A percentile compares a stretch with the other conserved stretches of the same genome.
phyloP scores from a whole-genome alignment of 64 coral and sea anemone species.

The Acropora yongei region DNA sequence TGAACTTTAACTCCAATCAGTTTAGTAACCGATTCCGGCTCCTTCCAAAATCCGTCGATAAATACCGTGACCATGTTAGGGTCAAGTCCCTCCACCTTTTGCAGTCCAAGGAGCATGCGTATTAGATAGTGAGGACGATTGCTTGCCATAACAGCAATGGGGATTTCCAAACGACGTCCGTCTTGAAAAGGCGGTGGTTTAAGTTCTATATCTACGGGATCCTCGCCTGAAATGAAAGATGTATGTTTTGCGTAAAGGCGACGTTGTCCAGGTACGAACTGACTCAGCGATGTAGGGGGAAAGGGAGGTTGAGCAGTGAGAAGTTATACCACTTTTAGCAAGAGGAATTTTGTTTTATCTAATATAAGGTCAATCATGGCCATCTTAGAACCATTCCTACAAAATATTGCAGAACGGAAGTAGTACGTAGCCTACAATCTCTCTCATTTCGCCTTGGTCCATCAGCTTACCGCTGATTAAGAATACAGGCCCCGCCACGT shows the following conservation, averaged over 20 bases:
- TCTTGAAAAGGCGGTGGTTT: conserved; percentile 43
- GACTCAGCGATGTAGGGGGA: no score
- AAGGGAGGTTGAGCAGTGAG: no score
- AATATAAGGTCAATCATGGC: no score
- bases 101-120: conserved; percentile 54
- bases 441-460: no score
- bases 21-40: conserved; percentile 59
- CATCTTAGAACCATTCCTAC: no score
- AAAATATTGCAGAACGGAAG: no score
- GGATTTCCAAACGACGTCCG: conserved; percentile 34
- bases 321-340: no score
- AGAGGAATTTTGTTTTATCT: no score
- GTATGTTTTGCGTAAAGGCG: not conserved
- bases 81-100: conserved; percentile 49
- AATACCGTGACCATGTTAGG: conserved; percentile 47
- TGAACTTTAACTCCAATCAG: conserved; percentile 68
- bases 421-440: no score
- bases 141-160: conserved; percentile 68
- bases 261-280: not conserved
- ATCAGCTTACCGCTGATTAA: no score
- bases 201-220: conserved; percentile 36
- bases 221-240: conserved; percentile 21
- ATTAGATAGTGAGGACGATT: conserved; percentile 60
- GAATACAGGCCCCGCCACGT: no score
- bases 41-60: conserved; percentile 59